phyloP scores from a whole-genome alignment of 2,888 invertebrate genomes.

The Dione vanillae region DNA sequence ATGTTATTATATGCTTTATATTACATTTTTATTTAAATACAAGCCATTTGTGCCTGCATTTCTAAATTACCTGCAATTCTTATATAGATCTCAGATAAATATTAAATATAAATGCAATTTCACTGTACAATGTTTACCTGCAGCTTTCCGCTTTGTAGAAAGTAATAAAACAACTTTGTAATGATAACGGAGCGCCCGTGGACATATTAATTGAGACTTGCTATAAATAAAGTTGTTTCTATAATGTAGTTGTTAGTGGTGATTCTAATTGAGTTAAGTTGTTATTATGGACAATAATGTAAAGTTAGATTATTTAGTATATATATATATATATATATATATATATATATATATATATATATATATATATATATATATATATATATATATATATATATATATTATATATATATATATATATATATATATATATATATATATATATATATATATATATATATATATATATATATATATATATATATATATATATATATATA shows the following conservation, averaged over 20 bases:
- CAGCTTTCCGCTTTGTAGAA: slow-evolving; percentile 26
- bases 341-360: too few relatives aligned
- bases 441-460: too few relatives aligned
- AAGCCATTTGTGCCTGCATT: not conserved
- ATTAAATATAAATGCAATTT: not conserved
- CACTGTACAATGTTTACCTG: slow-evolving; percentile 11
- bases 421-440: too few relatives aligned
- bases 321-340: too few relatives aligned
- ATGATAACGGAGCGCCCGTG: slow-evolving; percentile 29
- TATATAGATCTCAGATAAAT: not conserved
- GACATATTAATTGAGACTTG: slow-evolving; percentile 34
- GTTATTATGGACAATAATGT: not conserved
- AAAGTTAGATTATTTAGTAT: not conserved
- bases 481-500: too few relatives aligned
- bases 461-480: too few relatives aligned
- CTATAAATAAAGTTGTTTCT: slow-evolving; percentile 18
- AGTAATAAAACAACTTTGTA: slow-evolving; percentile 35
- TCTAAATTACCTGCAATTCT: not conserved
- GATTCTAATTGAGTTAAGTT: not conserved
- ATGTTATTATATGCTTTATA: not conserved
- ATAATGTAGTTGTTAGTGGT: slow-evolving; percentile 11
- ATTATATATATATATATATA: too few relatives aligned
- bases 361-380: too few relatives aligned
- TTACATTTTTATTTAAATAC: not conserved
- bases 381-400: too few relatives aligned